Conservation (phyloP, 2,888 invertebrate genomes). For the Polylopha cassiicola region DNA sequence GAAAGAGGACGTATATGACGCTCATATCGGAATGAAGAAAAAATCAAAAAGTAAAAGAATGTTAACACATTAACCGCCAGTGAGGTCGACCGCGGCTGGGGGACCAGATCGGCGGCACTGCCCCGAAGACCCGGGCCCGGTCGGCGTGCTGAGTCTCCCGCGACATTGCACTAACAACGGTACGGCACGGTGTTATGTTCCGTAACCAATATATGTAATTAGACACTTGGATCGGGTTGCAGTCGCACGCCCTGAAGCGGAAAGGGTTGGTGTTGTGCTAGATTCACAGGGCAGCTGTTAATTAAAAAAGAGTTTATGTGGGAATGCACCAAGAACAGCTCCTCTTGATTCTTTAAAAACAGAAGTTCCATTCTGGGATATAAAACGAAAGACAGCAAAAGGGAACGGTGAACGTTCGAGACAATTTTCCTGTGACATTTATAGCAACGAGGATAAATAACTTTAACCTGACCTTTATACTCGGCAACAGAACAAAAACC, state of each 20-base stretch:
- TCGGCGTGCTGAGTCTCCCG: slow-evolving; percentile 46
- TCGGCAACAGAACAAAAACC: no score
- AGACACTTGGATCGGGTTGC: slow-evolving; percentile 54
- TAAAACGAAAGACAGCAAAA: no score
- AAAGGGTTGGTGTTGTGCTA: slow-evolving; percentile 34
- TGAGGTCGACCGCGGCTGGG: slow-evolving; percentile 66
- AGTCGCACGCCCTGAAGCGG: slow-evolving; percentile 61
- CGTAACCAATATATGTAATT: slow-evolving; percentile 61
- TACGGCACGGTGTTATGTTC: slow-evolving; percentile 49
- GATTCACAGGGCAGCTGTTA: slow-evolving; percentile 8
- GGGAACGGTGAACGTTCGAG: no score
- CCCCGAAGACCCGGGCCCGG: slow-evolving; percentile 30
- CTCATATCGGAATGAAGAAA: slow-evolving; percentile 38
- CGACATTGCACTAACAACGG: slow-evolving; percentile 58
- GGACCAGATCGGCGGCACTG: slow-evolving; percentile 55
- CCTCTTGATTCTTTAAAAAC: no score
- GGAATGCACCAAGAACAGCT: slow-evolving; percentile 23
- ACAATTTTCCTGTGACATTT: no score
- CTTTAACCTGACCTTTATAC: no score
- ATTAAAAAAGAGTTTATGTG: slow-evolving; percentile 32
- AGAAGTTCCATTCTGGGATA: no score
- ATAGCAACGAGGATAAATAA: no score
- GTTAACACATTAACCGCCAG: slow-evolving; percentile 77
- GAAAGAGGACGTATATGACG: slow-evolving; percentile 49
- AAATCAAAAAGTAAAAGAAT: slow-evolving; percentile 47